Evolutionary conservation across 2,797 vertebrate genomes (phyloP), one percentile per base, ranked within the genome.

Genomic region (Gadopsis marmoratus): DNA sequence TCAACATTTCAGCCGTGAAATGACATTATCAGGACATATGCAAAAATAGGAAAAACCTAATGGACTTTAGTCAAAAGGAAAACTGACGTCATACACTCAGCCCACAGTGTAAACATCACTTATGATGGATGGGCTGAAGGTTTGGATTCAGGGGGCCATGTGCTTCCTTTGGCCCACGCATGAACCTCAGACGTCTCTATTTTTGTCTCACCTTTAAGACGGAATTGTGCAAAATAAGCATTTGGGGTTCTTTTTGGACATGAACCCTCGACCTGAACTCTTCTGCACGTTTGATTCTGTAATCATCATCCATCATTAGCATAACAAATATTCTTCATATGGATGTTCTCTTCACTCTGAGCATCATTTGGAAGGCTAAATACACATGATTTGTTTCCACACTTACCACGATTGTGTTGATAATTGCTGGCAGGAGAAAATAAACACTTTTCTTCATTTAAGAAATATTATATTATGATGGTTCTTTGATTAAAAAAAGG

Each of bases 11-110:
- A 69, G 43, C 58, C 64, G 74, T 51, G 67, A 47, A 67, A 33
- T 5, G 48, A 37, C 41, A 74, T 76, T 19, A 62, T 78, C 74
- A 74, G 41, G 66, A 59, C 48, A 19, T 79, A 94, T 94, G 92
- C 91, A 93, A 94, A 94, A 59, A 62, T 79, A 91, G 64, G 67
- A 31, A 91, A 83, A 84, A 71, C 67, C 0, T n/a, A n/a, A 19
- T 70, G 43, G 56, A 70, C 51, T 39, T 79, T 33, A 58, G 37
- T 35, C 53, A 78, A 64, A 87, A 76, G 17, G 33, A 71, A 66
- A 23, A 26, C 17, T 71, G 19, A 66, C 14, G 2, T 71, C 62
- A 76, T n/a, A 21, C 41, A 63, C 5, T n/a, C n/a, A 16, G 12
- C 5, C 43, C 17, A 53, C 21, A 55, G 37, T 48, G 48, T 56